phyloP scores from a whole-genome alignment of 2,113 vertebrate species.

The Silurus glanis region DNA sequence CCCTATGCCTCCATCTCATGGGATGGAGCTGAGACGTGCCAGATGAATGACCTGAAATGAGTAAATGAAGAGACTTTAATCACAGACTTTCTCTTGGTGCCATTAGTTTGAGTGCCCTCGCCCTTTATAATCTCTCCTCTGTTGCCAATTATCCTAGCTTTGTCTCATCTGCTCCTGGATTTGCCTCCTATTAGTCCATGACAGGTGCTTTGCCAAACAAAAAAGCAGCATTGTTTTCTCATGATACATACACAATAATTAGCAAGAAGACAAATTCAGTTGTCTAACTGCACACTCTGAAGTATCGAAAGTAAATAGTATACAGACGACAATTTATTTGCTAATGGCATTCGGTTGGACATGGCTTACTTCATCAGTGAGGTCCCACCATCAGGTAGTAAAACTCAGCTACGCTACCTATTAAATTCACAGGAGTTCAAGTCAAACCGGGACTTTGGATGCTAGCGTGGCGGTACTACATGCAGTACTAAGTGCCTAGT shows the following conservation, averaged over 20 bases:
- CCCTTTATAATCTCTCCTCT: conserved; percentile 10
- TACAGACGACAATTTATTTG: neutral
- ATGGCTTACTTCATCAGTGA: neutral
- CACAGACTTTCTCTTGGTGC: neutral
- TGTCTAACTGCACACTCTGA: neutral
- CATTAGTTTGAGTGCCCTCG: neutral
- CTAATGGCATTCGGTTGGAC: neutral
- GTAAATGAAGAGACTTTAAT: conserved; percentile 24
- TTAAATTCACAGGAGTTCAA: too few relatives aligned
- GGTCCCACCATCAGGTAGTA: neutral
- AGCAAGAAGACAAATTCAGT: neutral
- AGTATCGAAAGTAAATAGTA: neutral
- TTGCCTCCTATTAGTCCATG: neutral
- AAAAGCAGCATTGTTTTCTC: neutral
- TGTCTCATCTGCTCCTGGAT: neutral
- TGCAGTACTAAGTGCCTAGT: too few relatives aligned
- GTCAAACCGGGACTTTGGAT: too few relatives aligned
- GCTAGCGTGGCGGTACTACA: too few relatives aligned
- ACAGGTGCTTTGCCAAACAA: neutral
- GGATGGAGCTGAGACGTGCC: conserved; percentile 23
- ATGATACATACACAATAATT: neutral
- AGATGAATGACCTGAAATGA: conserved; percentile 12
- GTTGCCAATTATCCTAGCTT: conserved; percentile 12
- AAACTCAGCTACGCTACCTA: neutral
- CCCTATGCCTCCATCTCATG: conserved; percentile 52